These are phyloP conservation scores for Loripinus fragilis DNA, from an alignment of 2,888 invertebrate species.

Conservation along the genomic window DNA sequence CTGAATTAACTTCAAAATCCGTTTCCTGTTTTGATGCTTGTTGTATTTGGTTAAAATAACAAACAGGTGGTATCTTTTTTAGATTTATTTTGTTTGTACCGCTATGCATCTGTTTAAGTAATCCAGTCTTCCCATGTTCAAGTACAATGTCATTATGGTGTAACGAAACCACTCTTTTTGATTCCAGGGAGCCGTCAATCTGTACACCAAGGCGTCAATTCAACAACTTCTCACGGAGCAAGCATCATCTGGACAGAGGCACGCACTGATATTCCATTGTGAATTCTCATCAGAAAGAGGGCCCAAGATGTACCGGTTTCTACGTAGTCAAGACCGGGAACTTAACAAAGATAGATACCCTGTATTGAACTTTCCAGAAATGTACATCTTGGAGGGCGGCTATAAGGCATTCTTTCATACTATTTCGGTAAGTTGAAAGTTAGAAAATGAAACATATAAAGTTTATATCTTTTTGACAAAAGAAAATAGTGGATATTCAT, in stretches of 20 bases:
- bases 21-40: too few species aligned
- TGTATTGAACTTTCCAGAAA: conserved; percentile 31
- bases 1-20: not conserved
- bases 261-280: conserved; percentile 97
- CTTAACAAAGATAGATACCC: conserved; percentile 34
- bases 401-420: conserved; percentile 29
- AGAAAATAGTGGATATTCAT: too few species aligned
- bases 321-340: conserved; percentile 26
- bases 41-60: too few species aligned
- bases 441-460: too few species aligned
- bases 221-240: conserved; percentile 33
- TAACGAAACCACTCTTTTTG: not conserved
- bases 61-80: not conserved
- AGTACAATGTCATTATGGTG: too few species aligned
- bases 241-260: conserved; percentile 82
- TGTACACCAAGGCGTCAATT: conserved; percentile 51
- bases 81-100: too few species aligned
- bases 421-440: not conserved
- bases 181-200: conserved; percentile 53
- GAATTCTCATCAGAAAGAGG: conserved; percentile 98
- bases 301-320: conserved; percentile 89
- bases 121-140: too few species aligned
- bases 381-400: conserved; percentile 27
- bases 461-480: too few species aligned
- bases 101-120: too few species aligned